These are phyloP conservation scores for Liopterus haemorrhoidalis DNA, from an alignment of 2,888 invertebrate species.

Conservation along the genomic window DNA sequence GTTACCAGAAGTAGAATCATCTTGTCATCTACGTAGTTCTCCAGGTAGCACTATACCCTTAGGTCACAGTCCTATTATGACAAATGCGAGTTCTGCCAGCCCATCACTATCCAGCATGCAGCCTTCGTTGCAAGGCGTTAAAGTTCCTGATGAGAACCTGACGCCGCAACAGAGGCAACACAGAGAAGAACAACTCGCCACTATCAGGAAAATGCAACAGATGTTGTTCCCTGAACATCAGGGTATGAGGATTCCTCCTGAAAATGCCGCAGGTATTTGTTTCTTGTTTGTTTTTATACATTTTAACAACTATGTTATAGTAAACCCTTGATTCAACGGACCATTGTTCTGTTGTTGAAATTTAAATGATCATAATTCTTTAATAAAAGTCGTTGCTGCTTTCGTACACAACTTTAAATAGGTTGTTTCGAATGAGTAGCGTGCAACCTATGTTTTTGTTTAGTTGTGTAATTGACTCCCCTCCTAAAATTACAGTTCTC, in stretches of 20 bases:
- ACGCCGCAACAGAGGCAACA: conserved; percentile 94
- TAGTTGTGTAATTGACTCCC: too few relatives aligned
- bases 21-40: conserved; percentile 16
- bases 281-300: too few relatives aligned
- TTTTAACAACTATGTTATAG: too few relatives aligned
- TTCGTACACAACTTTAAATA: too few relatives aligned
- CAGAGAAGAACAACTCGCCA: conserved; percentile 87
- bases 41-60: conserved; percentile 25
- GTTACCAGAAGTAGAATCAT: conserved; percentile 14
- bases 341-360: too few relatives aligned
- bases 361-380: too few relatives aligned
- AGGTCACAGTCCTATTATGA: conserved; percentile 44
- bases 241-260: conserved; percentile 37
- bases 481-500: too few relatives aligned
- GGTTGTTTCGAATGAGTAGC: too few relatives aligned
- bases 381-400: too few relatives aligned
- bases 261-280: too few relatives aligned
- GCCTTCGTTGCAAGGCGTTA: conserved; percentile 66
- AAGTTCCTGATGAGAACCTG: conserved; percentile 92
- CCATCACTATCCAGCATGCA: conserved; percentile 51
- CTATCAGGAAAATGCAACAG: conserved; percentile 86
- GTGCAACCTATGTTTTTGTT: too few relatives aligned
- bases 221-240: conserved; percentile 81
- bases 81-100: conserved; percentile 45
- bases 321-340: too few relatives aligned